These are phyloP conservation scores for Zosterops japonicus DNA, from an alignment of 2,113 vertebrate genomes.

Conservation along the genomic window DNA sequence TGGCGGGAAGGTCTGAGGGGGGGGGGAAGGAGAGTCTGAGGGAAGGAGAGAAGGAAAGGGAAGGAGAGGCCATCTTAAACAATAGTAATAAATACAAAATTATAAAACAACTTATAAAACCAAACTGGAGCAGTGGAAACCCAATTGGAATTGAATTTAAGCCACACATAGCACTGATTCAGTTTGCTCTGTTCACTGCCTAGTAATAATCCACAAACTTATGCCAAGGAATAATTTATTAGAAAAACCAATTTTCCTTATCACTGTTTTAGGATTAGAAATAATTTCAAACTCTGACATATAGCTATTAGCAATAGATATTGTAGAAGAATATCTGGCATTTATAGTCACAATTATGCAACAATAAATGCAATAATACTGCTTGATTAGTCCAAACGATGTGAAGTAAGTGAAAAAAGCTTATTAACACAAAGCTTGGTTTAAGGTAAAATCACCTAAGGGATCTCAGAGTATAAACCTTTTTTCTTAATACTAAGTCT, in stretches of 20 bases:
- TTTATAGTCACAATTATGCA: slow-evolving; percentile 37
- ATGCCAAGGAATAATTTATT: neutral
- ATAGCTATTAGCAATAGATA: neutral
- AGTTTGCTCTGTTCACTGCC: neutral
- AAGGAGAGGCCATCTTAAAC: no score
- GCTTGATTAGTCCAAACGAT: slow-evolving; percentile 25
- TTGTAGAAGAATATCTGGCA: neutral
- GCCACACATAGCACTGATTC: neutral
- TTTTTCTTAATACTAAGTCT: slow-evolving; percentile 35
- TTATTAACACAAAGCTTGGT: slow-evolving; percentile 18
- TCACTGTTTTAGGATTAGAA: neutral
- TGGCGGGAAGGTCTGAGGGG: no score
- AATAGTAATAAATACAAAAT: no score
- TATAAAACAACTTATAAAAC: no score
- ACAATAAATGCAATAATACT: slow-evolving; percentile 24
- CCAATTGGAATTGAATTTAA: no score
- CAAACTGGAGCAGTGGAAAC: no score
- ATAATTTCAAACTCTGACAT: slow-evolving; percentile 6
- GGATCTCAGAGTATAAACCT: neutral
- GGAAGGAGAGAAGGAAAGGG: no score
- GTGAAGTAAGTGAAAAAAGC: slow-evolving; percentile 5
- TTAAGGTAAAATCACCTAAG: slow-evolving; percentile 4
- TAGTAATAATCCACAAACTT: neutral
- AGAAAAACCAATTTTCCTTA: neutral
- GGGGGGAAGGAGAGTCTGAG: no score